Conservation (phyloP, 2,797 vertebrate species). For the Hoplostethus atlanticus region DNA sequence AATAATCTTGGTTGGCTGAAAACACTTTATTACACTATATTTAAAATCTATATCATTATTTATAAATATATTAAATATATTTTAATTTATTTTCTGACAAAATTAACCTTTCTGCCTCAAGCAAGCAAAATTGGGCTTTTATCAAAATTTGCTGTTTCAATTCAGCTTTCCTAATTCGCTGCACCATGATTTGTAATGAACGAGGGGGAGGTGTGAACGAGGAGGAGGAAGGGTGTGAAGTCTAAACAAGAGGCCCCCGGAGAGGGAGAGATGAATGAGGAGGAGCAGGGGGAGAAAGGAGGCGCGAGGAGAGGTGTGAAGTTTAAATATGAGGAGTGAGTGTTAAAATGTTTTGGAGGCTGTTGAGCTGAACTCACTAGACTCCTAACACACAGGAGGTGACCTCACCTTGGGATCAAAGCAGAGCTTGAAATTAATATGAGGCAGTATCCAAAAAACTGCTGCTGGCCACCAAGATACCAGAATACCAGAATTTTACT, state of each 20-base stretch:
- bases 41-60: too few species aligned
- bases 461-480: background rate
- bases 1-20: too few species aligned
- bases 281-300: background rate
- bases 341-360: slow-evolving; percentile 51
- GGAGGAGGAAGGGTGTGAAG: slow-evolving; percentile 38
- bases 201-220: slow-evolving; percentile 6
- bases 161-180: background rate
- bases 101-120: too few species aligned
- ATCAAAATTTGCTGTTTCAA: background rate
- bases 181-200: background rate
- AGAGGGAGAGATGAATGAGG: slow-evolving; percentile 35
- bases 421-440: background rate
- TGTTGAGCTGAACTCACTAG: slow-evolving; percentile 9
- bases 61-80: too few species aligned
- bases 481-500: too few species aligned
- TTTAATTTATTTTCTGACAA: too few species aligned
- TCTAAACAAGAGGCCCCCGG: slow-evolving; percentile 38
- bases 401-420: slow-evolving; percentile 30
- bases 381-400: slow-evolving; percentile 9
- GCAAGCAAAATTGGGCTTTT: too few species aligned
- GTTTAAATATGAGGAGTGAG: slow-evolving; percentile 62
- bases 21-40: too few species aligned
- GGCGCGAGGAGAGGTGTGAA: slow-evolving; percentile 61
- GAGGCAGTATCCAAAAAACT: background rate